Conservation (phyloP, 2,113 vertebrate species). For the Tachysurus vachellii region DNA sequence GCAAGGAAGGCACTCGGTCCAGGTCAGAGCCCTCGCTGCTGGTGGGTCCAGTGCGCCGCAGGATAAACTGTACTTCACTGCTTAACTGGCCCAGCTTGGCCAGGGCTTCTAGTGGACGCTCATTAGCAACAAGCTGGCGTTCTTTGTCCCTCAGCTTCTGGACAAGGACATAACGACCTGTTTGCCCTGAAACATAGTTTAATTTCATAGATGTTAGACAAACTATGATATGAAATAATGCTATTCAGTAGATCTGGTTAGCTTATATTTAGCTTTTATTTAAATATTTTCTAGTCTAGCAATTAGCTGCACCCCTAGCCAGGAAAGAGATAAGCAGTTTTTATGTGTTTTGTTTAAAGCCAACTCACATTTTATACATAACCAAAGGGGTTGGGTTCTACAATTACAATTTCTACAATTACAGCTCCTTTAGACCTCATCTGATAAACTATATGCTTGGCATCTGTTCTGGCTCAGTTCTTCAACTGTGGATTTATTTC, state of each 20-base stretch:
- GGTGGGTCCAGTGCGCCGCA: slow-evolving; percentile 83
- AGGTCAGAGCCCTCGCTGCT: slow-evolving; percentile 64
- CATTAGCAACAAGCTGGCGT: slow-evolving; percentile 79
- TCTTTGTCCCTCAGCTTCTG: slow-evolving; percentile 85
- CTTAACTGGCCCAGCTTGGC: slow-evolving; percentile 85
- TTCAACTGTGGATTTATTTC: no score
- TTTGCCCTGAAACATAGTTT: slow-evolving; percentile 79
- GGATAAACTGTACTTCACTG: slow-evolving; percentile 83
- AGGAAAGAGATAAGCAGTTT: background rate
- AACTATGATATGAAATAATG: background rate
- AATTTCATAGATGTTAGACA: background rate
- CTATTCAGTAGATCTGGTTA: background rate
- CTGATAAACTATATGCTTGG: background rate
- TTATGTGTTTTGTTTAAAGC: background rate
- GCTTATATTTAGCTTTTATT: background rate
- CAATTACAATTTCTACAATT: no score
- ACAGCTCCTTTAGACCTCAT: background rate
- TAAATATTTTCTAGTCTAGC: background rate
- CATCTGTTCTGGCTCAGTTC: background rate
- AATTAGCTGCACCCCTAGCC: background rate
- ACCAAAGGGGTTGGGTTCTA: background rate
- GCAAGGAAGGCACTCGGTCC: slow-evolving; percentile 8
- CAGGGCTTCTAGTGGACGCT: slow-evolving; percentile 82
- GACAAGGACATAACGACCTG: slow-evolving; percentile 86
- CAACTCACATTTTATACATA: background rate